These are phyloP conservation scores for Acleris emargana DNA, from an alignment of 2,888 invertebrate genomes.

Conservation along the genomic window DNA sequence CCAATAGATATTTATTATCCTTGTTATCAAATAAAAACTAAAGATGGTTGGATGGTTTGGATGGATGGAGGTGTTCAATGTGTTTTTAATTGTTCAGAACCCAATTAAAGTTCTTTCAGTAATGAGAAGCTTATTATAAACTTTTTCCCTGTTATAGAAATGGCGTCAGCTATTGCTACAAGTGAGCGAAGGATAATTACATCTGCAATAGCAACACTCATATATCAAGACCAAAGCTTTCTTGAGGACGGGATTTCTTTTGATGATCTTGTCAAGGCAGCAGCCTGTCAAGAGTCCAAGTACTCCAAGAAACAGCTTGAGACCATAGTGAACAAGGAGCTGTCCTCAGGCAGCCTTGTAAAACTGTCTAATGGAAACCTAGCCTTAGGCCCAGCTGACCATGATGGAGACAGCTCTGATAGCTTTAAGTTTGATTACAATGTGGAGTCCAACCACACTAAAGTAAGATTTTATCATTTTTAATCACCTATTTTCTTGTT, in stretches of 20 bases:
- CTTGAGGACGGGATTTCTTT: conserved; percentile 89
- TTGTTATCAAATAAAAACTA: background rate
- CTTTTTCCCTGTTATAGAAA: conserved; percentile 56
- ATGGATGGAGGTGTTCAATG: no score
- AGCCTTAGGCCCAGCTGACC: conserved; percentile 85
- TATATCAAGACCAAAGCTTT: conserved; percentile 88
- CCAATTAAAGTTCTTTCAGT: no score
- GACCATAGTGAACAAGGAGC: conserved; percentile 87
- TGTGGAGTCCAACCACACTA: conserved; percentile 65
- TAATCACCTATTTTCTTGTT: background rate
- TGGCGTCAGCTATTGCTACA: conserved; percentile 71
- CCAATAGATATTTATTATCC: background rate
- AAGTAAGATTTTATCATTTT: conserved; percentile 54
- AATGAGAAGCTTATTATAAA: no score
- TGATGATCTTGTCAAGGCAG: conserved; percentile 85
- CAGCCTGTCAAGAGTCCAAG: conserved; percentile 86
- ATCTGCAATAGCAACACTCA: conserved; percentile 88
- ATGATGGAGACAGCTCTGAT: conserved; percentile 82
- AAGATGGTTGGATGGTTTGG: no score
- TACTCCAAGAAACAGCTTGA: conserved; percentile 86
- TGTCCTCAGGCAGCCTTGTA: conserved; percentile 86
- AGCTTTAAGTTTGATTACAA: conserved; percentile 77
- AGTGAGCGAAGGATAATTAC: conserved; percentile 84
- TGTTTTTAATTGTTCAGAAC: no score
- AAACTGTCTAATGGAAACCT: conserved; percentile 87